Conservation (phyloP, 1,140 invertebrate genomes). For the Zophobas atratus region DNA sequence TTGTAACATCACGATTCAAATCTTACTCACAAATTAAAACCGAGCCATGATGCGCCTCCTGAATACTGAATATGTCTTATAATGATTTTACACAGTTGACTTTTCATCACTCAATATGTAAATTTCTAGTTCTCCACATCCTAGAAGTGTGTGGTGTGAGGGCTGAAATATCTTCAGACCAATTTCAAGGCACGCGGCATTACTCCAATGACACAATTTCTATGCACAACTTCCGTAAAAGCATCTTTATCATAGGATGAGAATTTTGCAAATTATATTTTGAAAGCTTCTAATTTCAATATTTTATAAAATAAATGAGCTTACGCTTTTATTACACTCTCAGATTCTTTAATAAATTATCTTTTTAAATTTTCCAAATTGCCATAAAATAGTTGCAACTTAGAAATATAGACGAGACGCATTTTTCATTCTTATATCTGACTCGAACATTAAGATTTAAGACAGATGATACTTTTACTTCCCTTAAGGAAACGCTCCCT, state of each 20-base stretch:
- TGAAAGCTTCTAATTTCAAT: conserved; percentile 37
- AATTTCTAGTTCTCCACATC: conserved; percentile 37
- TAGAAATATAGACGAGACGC: conserved; percentile 7
- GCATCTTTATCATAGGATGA: conserved; percentile 36
- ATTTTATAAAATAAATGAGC: conserved; percentile 24
- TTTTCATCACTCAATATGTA: conserved; percentile 40
- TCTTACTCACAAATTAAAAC: conserved; percentile 29
- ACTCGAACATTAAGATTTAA: conserved; percentile 36
- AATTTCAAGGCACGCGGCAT: conserved; percentile 27
- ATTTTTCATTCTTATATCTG: conserved; percentile 25
- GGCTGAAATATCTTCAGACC: conserved; percentile 31
- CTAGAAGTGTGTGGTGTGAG: conserved; percentile 27
- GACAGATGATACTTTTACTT: conserved; percentile 39
- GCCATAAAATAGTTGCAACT: no score
- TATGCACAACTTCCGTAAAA: conserved; percentile 27
- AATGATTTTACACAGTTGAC: conserved; percentile 43
- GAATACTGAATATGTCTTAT: conserved; percentile 42
- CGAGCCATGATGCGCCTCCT: conserved; percentile 13
- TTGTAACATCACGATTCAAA: neutral
- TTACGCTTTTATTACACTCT: neutral
- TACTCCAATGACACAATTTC: conserved; percentile 40
- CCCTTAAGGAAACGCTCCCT: conserved; percentile 27
- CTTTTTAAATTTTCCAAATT: no score
- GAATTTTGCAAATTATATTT: conserved; percentile 36
- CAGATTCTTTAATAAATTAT: neutral